These are phyloP conservation scores for Phalera bucephala DNA, from an alignment of 2,888 invertebrate genomes.

Conservation along the genomic window DNA sequence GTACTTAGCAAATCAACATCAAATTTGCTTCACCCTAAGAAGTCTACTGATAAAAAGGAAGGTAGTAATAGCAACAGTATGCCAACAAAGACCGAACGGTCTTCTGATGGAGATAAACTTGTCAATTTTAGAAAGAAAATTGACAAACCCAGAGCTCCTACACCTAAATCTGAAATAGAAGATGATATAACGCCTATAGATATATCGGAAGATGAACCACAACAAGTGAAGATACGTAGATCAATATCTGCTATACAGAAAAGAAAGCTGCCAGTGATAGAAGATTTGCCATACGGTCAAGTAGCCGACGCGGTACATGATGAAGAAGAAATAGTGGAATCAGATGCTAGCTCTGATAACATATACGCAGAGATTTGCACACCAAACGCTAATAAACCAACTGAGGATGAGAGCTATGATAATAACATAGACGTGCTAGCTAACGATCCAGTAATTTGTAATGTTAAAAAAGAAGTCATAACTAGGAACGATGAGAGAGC, in stretches of 20 bases:
- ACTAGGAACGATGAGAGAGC: slow-evolving; percentile 74
- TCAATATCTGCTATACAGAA: slow-evolving; percentile 81
- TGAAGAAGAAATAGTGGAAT: slow-evolving; percentile 70
- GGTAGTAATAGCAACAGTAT: slow-evolving; percentile 76
- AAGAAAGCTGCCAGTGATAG: slow-evolving; percentile 80
- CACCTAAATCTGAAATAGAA: slow-evolving; percentile 71
- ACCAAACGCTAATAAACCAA: slow-evolving; percentile 59
- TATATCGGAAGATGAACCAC: slow-evolving; percentile 69
- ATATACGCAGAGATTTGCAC: slow-evolving; percentile 88
- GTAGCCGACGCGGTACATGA: slow-evolving; percentile 85
- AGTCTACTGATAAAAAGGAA: slow-evolving; percentile 76
- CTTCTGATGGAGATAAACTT: slow-evolving; percentile 61
- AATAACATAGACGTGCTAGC: slow-evolving; percentile 67
- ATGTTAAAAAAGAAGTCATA: slow-evolving; percentile 76
- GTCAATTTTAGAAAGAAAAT: slow-evolving; percentile 75
- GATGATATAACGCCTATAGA: slow-evolving; percentile 64
- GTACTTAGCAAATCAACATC: slow-evolving; percentile 85
- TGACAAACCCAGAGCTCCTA: slow-evolving; percentile 75
- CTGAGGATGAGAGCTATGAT: slow-evolving; percentile 70
- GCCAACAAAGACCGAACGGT: slow-evolving; percentile 75
- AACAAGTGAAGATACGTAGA: slow-evolving; percentile 76
- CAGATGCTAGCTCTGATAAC: slow-evolving; percentile 81
- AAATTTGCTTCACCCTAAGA: slow-evolving; percentile 84
- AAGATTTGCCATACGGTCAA: slow-evolving; percentile 87
- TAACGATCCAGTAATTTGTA: slow-evolving; percentile 75